Evolutionary conservation across 2,888 invertebrate genomes (phyloP), one percentile per base, ranked within the genome.

Genomic region (Apamea crenata): DNA sequence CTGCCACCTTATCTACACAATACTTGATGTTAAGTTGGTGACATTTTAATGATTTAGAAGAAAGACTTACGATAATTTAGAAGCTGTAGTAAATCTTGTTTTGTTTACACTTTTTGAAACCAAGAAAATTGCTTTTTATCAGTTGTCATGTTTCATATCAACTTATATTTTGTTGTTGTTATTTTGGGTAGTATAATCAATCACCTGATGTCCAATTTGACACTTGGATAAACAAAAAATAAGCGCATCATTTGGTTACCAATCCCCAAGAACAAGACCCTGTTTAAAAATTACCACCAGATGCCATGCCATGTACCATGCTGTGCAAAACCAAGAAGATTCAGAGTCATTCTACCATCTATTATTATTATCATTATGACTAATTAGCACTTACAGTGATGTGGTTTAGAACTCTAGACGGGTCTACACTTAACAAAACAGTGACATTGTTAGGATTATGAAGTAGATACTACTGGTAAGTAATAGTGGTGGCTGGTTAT

Each of bases 111-210:
- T 21, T 56, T 56, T 25, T 56, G n/a, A 61, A 61, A 16, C n/a
- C 16, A 61, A n/a, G 5, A 50, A 47, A 71, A 18, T 47, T 21
- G 18, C n/a, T 74, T n/a, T 21, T 21, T 21, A 50, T 16, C 36
- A 6, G 14, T 29, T n/a, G 18, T 21, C 21, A 50, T 36, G 8
- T 44, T 16, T 47, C 7, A 25, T 72, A 32, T 69, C 32, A 50
- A 74, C 25, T 73, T 47, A 32, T 32, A 7, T 72, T 32, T 72
- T 0, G 4, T 74, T 74, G 16, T 74, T 74, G n/a, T 75, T 74
- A 25, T 50, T 74, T 40, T 74, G 7, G 6, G 1, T 50, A 50
- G 4, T 71, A 18, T 32, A 50, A 74, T 16, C 21, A 53, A 74
- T 50, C 50, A 50, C 21, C n/a, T 29, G 74, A 40, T 29, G n/a